Evolutionary conservation across 1,140 invertebrate genomes (phyloP), one percentile per base, ranked within the genome.

Genomic region (Pseudomyrmex flavicornis): DNA sequence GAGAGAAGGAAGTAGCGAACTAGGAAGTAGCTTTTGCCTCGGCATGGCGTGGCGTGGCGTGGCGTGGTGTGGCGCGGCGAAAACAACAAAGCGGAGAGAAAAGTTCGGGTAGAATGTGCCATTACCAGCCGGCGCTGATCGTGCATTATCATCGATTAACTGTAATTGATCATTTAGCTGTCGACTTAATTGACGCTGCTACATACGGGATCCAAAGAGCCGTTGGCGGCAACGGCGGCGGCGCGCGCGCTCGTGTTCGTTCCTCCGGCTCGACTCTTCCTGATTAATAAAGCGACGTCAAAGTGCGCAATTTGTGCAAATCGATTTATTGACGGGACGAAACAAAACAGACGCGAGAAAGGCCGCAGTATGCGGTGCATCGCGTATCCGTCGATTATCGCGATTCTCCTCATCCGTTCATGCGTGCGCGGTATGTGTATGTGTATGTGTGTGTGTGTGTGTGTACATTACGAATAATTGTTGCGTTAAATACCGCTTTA

Each of bases 51-150:
- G 62, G 35, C 65, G 17, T 26, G 15, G 13, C 26, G 22, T 35
- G 62, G 62, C 7, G 35, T 63, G 13, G 50, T 35, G 5, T 59
- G 20, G 76, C 20, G 44, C 20, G 59, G 65, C 44, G 76, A 79
- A 59, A 59, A 59, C 52, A 56, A 69, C 20, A 50, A 35, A 59
- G 20, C 44, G 22, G 44, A 80, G 76, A 80, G 66, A 80, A 70
- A 80, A 80, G 76, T 80, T 70, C 44, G 54, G 76, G 44, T 70
- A 85, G 87, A 85, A 88, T 90, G 85, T 73, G 76, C 76, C 86
- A 83, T 85, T 85, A 86, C 82, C 84, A 88, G 84, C 84, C 82
- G 77, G 63, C 35, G 68, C 58, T 74, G 83, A 85, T 85, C 69
- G 44, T 75, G 82, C 68, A 88, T 86, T 84, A 87, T 84, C 85